Evolutionary conservation across 2,888 invertebrate genomes (phyloP).

Genomic region (Cactoblastis cactorum): DNA sequence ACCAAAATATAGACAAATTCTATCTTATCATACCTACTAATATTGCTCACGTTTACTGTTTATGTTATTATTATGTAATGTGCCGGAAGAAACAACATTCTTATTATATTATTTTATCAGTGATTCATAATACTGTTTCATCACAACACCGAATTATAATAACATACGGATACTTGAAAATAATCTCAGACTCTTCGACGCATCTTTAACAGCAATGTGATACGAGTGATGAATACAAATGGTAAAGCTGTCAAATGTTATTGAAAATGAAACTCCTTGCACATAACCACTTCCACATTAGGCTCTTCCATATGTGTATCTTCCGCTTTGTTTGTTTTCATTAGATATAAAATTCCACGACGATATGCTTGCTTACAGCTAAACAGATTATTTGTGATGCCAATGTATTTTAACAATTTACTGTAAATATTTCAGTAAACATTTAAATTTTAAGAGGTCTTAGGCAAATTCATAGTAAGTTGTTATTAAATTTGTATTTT

Average conservation of each 20-base stretch:
- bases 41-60: no score
- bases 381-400: not conserved
- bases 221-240: conserved; percentile 8
- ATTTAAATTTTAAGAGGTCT: no score
- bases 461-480: not conserved
- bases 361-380: not conserved
- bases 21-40: no score
- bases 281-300: not conserved
- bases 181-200: conserved; percentile 15
- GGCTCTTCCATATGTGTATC: conserved; percentile 1
- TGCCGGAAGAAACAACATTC: not conserved
- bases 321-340: conserved; percentile 12
- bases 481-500: conserved; percentile 19
- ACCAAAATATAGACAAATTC: no score
- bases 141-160: not conserved
- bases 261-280: conserved; percentile 11
- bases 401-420: no score
- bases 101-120: not conserved
- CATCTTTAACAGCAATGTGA: conserved; percentile 4
- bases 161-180: not conserved
- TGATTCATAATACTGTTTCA: conserved; percentile 1
- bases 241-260: conserved; percentile 4
- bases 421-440: no score
- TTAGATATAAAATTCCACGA: not conserved
- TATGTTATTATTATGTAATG: no score